These are phyloP conservation scores for Pocota personata DNA, from an alignment of 2,888 invertebrate species.

Conservation along the genomic window DNA sequence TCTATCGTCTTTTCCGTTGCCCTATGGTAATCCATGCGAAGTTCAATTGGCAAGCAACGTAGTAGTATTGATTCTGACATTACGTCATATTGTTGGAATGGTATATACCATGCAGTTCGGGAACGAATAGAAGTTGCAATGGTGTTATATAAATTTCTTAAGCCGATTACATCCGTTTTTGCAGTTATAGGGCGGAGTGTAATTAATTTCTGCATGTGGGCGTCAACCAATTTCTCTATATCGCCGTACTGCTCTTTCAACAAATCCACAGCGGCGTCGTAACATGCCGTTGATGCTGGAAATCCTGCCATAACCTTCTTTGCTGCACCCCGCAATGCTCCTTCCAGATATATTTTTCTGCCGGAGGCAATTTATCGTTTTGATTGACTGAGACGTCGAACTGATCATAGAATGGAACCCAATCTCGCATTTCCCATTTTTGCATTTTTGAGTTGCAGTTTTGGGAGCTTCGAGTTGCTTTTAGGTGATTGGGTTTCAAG, in stretches of 20 bases:
- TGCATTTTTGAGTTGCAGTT: too few species aligned
- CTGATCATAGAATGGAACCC: too few species aligned
- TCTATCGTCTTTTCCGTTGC: not conserved
- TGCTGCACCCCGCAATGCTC: not conserved
- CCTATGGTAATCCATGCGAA: not conserved
- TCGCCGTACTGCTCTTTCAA: conserved; percentile 1
- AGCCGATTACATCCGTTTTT: not conserved
- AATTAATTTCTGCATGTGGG: conserved; percentile 5
- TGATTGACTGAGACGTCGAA: too few species aligned
- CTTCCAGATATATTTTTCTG: not conserved
- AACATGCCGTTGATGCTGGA: not conserved
- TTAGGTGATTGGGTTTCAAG: too few species aligned
- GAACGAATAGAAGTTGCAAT: not conserved
- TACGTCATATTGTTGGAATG: not conserved
- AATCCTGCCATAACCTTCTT: not conserved
- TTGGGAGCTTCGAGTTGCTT: too few species aligned
- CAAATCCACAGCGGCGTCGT: not conserved
- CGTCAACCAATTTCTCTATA: not conserved
- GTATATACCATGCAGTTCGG: not conserved
- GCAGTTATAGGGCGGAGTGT: not conserved
- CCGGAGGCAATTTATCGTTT: too few species aligned
- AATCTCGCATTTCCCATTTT: too few species aligned
- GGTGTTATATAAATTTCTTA: not conserved
- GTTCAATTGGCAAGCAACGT: conserved; percentile 1
- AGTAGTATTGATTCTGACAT: conserved; percentile 13